Conservation (phyloP, 2,888 invertebrate genomes). For the Xestoiulus laeticollis region DNA sequence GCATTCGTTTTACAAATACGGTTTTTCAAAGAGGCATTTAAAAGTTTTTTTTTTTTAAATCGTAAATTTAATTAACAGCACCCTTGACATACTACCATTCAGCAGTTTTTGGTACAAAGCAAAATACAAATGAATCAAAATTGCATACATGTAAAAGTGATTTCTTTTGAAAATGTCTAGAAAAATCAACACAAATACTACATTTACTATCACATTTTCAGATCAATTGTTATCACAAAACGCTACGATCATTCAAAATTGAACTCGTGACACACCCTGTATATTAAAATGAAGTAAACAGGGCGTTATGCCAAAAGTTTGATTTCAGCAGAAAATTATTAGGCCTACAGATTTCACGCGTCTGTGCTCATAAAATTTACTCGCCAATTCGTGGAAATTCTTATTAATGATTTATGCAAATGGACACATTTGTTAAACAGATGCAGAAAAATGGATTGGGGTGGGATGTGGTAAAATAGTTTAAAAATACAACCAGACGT, state of each 20-base stretch:
- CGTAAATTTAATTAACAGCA: constrained; percentile 16
- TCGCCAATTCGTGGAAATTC: not conserved
- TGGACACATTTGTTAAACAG: not conserved
- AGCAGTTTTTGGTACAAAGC: not conserved
- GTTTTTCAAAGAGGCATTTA: not conserved
- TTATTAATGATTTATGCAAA: not conserved
- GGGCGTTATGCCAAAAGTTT: not conserved
- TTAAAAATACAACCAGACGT: not conserved
- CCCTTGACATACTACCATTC: not conserved
- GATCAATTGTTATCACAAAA: too few relatives aligned
- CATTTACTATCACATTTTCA: too few relatives aligned
- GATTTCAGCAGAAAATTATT: not conserved
- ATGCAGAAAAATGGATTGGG: not conserved
- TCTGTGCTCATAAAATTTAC: not conserved
- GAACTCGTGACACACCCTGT: not conserved
- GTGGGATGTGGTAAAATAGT: not conserved
- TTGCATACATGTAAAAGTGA: too few relatives aligned
- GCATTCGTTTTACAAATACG: constrained; percentile 14
- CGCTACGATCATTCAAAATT: too few relatives aligned
- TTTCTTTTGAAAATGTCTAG: not conserved
- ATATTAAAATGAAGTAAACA: not conserved
- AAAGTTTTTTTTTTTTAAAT: too few relatives aligned
- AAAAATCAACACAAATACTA: too few relatives aligned
- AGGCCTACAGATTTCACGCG: not conserved
- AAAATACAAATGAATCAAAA: too few relatives aligned